Conservation (phyloP, 2,888 invertebrate species). For the Herminia tarsipennalis region DNA sequence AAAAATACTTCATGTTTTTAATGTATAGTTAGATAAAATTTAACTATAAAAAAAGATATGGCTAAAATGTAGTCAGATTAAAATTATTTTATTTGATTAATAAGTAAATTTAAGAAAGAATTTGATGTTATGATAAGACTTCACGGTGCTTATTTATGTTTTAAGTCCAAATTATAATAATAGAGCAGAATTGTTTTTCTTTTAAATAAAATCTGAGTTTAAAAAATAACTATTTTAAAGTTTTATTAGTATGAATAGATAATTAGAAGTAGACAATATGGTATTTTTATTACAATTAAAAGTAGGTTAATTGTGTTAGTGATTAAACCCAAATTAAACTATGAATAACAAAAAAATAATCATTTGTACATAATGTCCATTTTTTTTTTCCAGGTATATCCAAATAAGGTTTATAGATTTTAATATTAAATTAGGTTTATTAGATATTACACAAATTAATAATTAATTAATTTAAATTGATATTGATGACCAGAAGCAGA, state of each 20-base stretch:
- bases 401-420: too few species aligned
- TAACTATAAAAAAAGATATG: slow-evolving; percentile 4
- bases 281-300: not conserved
- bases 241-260: too few species aligned
- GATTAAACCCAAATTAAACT: slow-evolving; percentile 1
- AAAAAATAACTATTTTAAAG: too few species aligned
- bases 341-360: not conserved
- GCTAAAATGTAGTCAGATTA: not conserved
- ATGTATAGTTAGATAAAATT: slow-evolving; percentile 1
- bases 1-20: not conserved
- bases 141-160: too few species aligned
- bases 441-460: slow-evolving; percentile 1
- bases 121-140: too few species aligned
- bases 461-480: slow-evolving; percentile 3
- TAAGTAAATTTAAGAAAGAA: too few species aligned
- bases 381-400: too few species aligned
- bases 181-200: too few species aligned
- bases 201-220: too few species aligned
- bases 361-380: too few species aligned
- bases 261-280: too few species aligned
- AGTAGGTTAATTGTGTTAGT: slow-evolving; percentile 3
- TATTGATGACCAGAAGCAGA: not conserved
- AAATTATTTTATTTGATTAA: not conserved
- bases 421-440: too few species aligned
- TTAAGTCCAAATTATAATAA: not conserved